These are phyloP conservation scores for Tragelaphus buxtoni DNA, from an alignment of 2,113 vertebrate genomes.

Conservation along the genomic window DNA sequence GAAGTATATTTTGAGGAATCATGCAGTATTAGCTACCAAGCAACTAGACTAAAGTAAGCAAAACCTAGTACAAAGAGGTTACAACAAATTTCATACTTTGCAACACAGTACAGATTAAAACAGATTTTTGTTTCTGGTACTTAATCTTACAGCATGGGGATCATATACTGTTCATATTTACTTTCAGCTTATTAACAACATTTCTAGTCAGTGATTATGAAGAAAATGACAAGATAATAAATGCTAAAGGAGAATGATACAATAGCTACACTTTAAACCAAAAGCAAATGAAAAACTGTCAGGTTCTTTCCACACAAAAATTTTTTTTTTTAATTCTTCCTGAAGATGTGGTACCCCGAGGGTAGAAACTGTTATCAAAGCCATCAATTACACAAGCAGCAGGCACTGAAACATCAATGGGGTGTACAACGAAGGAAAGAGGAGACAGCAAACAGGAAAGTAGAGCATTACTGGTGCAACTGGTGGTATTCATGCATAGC, in stretches of 20 bases:
- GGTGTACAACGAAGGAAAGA: neutral
- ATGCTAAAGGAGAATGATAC: constrained; percentile 69
- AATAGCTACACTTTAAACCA: constrained; percentile 67
- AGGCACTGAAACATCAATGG: constrained; percentile 65
- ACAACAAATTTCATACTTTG: constrained; percentile 82
- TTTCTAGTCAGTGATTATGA: constrained; percentile 63
- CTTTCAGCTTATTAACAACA: constrained; percentile 68
- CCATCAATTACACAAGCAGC: constrained; percentile 73
- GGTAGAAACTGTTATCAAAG: constrained; percentile 65
- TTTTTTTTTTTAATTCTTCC: constrained; percentile 50
- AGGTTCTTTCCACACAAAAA: constrained; percentile 22
- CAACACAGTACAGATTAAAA: constrained; percentile 75
- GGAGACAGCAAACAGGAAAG: neutral
- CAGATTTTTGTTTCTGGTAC: constrained; percentile 47
- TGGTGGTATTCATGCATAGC: constrained; percentile 78
- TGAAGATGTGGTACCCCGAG: constrained; percentile 62
- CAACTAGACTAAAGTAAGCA: constrained; percentile 60
- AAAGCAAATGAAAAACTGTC: constrained; percentile 74
- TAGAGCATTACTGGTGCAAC: constrained; percentile 19
- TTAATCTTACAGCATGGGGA: constrained; percentile 13
- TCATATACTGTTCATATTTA: constrained; percentile 48
- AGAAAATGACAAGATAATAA: constrained; percentile 63
- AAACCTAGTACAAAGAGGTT: constrained; percentile 48
- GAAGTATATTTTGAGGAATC: constrained; percentile 77
- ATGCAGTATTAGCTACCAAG: constrained; percentile 79